These are phyloP conservation scores for Seira musarum DNA, from an alignment of 2,888 invertebrate species.

Conservation along the genomic window DNA sequence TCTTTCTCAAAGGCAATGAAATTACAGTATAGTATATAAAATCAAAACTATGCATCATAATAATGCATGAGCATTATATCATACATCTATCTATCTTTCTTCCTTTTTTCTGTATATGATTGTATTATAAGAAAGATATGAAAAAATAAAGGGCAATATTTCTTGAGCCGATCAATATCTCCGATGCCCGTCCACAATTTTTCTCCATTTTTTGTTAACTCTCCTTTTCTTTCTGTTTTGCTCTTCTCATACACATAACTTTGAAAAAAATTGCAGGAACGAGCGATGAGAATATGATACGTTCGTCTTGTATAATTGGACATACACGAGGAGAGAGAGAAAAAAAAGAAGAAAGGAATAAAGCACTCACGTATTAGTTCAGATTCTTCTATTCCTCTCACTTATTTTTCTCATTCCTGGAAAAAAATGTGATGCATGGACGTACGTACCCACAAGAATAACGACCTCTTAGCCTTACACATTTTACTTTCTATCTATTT, in stretches of 20 bases:
- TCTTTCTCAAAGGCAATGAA: constrained; percentile 22
- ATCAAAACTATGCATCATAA: constrained; percentile 48
- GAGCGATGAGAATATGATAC: constrained; percentile 64
- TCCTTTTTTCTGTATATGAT: constrained; percentile 7
- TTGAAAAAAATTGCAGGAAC: constrained; percentile 56
- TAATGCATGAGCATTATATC: constrained; percentile 48
- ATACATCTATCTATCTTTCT: constrained; percentile 37
- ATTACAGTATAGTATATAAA: constrained; percentile 28
- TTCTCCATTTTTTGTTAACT: constrained; percentile 49
- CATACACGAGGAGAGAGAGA: constrained; percentile 42
- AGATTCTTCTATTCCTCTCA: constrained; percentile 54
- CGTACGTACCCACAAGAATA: no score
- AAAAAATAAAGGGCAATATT: constrained; percentile 67
- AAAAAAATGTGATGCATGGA: neutral
- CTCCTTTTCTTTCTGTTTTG: constrained; percentile 36
- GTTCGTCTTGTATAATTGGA: constrained; percentile 64
- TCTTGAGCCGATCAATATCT: constrained; percentile 68
- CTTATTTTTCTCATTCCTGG: constrained; percentile 34
- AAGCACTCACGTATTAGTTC: constrained; percentile 52
- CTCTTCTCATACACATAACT: constrained; percentile 63
- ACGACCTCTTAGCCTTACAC: no score
- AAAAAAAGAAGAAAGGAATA: constrained; percentile 21
- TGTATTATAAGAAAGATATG: constrained; percentile 35
- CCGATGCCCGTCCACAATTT: constrained; percentile 64
- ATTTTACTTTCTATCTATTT: constrained; percentile 34